These are phyloP conservation scores for Procambarus virginalis DNA, from an alignment of 1,140 invertebrate species.

Conservation along the genomic window DNA sequence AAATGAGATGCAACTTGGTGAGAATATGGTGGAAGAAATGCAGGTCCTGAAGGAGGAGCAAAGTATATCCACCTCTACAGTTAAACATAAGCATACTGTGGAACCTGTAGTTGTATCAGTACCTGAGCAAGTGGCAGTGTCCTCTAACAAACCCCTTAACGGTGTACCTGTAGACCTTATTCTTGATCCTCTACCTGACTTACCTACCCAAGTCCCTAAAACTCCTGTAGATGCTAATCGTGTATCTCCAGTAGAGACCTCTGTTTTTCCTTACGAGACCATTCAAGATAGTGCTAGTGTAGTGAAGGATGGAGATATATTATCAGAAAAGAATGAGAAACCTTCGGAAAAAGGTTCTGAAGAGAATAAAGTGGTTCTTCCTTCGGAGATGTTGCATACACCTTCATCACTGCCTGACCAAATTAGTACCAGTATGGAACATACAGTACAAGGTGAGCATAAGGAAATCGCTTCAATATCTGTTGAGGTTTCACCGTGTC, in stretches of 20 bases:
- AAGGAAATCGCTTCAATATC: background rate
- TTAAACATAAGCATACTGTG: slow-evolving; percentile 14
- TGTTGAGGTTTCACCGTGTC: background rate
- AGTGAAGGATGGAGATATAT: background rate
- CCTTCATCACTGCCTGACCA: background rate
- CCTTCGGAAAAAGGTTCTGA: background rate
- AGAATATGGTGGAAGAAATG: slow-evolving; percentile 4
- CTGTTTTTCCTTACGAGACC: background rate
- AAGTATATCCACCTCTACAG: background rate
- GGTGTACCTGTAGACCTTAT: slow-evolving; percentile 10
- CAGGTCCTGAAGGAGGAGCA: background rate
- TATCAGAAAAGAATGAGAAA: background rate
- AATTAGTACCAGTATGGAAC: background rate
- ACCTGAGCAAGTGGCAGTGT: slow-evolving; percentile 61
- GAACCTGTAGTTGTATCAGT: slow-evolving; percentile 61
- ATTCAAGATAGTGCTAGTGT: slow-evolving; percentile 4
- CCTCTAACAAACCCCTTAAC: slow-evolving; percentile 41
- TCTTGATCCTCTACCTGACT: slow-evolving; percentile 22
- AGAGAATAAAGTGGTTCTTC: background rate
- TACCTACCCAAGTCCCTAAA: slow-evolving; percentile 9
- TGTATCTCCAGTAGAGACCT: slow-evolving; percentile 30
- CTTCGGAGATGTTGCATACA: background rate
- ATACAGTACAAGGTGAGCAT: background rate
- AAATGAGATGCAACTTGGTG: background rate
- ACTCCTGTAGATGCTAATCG: slow-evolving; percentile 37